Base-by-base conservation (phyloP, 2,113 vertebrate species). In the Ophthalmolycus amberensis region DNA sequence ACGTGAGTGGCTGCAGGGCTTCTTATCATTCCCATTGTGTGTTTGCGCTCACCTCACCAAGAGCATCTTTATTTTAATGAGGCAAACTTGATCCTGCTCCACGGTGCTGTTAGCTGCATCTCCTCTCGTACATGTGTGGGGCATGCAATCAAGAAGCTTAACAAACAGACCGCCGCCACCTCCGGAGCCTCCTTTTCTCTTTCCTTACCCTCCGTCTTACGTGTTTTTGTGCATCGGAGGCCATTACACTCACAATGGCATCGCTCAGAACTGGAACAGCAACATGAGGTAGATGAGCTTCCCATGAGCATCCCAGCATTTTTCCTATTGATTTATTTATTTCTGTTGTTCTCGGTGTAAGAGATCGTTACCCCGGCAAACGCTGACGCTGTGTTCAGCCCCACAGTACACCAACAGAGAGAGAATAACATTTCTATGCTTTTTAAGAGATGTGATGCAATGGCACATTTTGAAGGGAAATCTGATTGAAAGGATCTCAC, bases 61-160 rank as follows among this genome's bases (percentile, higher is more conserved):
- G 44, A 83, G 70, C 40, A 52, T 67, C 2, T 40, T 80, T 89
- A 84, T 89, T 87, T 81, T 93, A 93, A 93, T 88, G 90, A 93
- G 86, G 79, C 83, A 58, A 72, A 87, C 77, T 59, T 42, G 62
- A 83, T 87, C 77, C 70, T 54, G 58, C 71, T 81, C 68, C 46
- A 18, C 46, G 5, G 22, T 20, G 52, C 48, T 8, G 80, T 34
- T 70, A 60, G 79, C 79, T 52, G 50, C 68, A 20, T 15, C 78
- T 71, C 48, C 76, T 82, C 80, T 76, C 40, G 73, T 81, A 82
- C 62, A 52, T 87, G 82, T 86, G 80, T 72, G 76, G 82, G 75
- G 72, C 91, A 67, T n/a, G 52, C 48, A 52, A 52, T 44, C 64
- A 75, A 81, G 75, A 66, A 83, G 88, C 80, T 80, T 76, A 87